Evolutionary conservation across 2,797 vertebrate genomes (phyloP), one percentile per base, ranked within the genome.

Genomic region (Pteronotus mesoamericanus): DNA sequence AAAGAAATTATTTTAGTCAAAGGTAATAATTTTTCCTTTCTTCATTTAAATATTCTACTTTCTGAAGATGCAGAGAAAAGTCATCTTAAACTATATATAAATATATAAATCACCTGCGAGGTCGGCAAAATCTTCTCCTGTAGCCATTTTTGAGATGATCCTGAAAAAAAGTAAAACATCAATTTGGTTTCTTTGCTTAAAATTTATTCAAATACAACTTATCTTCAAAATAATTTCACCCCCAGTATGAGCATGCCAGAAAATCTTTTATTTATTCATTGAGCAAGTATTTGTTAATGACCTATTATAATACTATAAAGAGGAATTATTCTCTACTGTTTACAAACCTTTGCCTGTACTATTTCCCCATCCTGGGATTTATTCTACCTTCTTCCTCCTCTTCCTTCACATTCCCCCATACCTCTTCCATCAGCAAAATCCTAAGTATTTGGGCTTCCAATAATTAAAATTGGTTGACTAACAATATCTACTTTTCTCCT

Each of bases 61-160:
- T 71, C 44, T 89, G 5, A 90, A 79, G 9, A 90, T 9, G 32
- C 34, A n/a, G 83, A 75, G 18, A 37, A 88, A 94, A 90, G 26
- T 93, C 6, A 77, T 69, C 72, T 71, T 93, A 94, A 95, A 94
- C 29, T 83, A 37, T 48, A 48, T 34, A 10, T 94, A 68, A 97
- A 24, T 83, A 79, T 74, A 93, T 71, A 96, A 86, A 69, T 95
- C 29, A 98, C 92, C 95, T 91, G 72, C 83, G 77, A 69, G 97
- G 83, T 0, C 53, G 91, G 96, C 98, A 98, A 97, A 98, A 98
- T 97, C 98, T 98, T 96, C 97, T 14, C 97, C 98, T 98, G 89
- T 98, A 98, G 42, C 55, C 89, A 72, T 96, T 98, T 96, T 98
- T 99, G 3, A 98, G 97, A 71, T 44, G 88, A 97, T 96, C 94